Conservation (phyloP, 2,888 invertebrate genomes). For the Plebejus anna region DNA sequence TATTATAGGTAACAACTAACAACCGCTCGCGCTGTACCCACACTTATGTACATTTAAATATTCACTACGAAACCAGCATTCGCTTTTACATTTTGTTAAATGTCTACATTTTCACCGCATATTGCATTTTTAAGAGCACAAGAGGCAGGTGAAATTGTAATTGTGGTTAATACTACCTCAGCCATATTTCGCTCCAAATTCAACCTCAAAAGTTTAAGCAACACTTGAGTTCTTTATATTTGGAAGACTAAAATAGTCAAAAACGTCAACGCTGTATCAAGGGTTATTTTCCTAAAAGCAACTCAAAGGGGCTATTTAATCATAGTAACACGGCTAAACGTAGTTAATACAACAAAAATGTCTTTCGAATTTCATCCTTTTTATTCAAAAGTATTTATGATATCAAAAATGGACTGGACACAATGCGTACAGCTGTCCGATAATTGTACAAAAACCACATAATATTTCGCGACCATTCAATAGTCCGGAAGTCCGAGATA, state of each 20-base stretch:
- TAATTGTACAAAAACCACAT: conserved; percentile 28
- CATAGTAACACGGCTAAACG: too few species aligned
- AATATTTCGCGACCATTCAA: not conserved
- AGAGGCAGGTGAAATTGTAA: conserved; percentile 18
- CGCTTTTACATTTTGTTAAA: conserved; percentile 28
- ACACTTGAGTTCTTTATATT: not conserved
- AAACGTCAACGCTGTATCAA: not conserved
- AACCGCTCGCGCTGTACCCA: not conserved
- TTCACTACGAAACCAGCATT: conserved; percentile 29
- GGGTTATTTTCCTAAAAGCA: not conserved
- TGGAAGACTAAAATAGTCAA: not conserved
- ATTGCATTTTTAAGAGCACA: conserved; percentile 27
- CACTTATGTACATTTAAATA: conserved; percentile 29
- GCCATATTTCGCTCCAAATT: not conserved
- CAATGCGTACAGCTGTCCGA: conserved; percentile 23
- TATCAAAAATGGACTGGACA: conserved; percentile 15
- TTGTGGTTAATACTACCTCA: conserved; percentile 16
- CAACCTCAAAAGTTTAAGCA: not conserved
- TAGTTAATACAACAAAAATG: not conserved
- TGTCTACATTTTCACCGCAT: conserved; percentile 27
- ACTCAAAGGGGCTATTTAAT: too few species aligned
- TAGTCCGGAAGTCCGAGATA: conserved; percentile 26
- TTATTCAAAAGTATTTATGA: not conserved
- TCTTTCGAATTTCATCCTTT: not conserved
- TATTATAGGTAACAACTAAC: conserved; percentile 4